Conservation (phyloP, 2,888 invertebrate genomes). For the Eupithecia centaureata region DNA sequence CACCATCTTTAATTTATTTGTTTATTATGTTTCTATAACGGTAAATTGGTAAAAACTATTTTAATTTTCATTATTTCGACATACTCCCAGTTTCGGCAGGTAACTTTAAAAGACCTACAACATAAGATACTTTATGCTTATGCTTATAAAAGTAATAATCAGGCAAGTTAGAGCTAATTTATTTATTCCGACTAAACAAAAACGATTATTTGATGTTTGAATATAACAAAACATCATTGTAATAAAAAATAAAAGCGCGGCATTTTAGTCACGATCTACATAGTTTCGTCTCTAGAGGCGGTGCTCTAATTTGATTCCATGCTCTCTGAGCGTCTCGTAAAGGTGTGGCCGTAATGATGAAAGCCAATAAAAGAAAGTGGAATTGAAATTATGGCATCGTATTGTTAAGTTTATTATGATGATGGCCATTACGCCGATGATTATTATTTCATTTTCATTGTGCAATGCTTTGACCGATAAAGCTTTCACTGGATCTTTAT, state of each 20-base stretch:
- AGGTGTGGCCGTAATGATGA: constrained; percentile 31
- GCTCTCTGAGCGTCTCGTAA: constrained; percentile 21
- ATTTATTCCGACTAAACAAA: not conserved
- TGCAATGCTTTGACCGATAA: not conserved
- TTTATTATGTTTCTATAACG: too few relatives aligned
- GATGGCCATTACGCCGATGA: constrained; percentile 18
- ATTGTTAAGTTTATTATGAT: constrained; percentile 28
- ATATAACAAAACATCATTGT: not conserved
- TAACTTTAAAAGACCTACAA: too few relatives aligned
- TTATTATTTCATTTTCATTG: constrained; percentile 12
- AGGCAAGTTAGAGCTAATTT: not conserved
- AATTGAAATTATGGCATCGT: constrained; percentile 23
- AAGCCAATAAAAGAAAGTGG: constrained; percentile 27
- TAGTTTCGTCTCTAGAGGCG: not conserved
- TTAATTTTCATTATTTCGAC: too few relatives aligned
- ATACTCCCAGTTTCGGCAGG: too few relatives aligned
- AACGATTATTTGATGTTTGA: not conserved
- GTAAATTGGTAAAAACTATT: too few relatives aligned
- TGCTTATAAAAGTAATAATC: too few relatives aligned
- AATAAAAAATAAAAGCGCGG: not conserved
- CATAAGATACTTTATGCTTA: too few relatives aligned
- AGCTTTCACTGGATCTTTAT: constrained; percentile 8
- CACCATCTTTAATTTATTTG: too few relatives aligned
- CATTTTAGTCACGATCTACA: not conserved
- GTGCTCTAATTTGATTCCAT: constrained; percentile 7